phyloP scores from a whole-genome alignment of 2,113 vertebrate species.

The Archilochus colubris region DNA sequence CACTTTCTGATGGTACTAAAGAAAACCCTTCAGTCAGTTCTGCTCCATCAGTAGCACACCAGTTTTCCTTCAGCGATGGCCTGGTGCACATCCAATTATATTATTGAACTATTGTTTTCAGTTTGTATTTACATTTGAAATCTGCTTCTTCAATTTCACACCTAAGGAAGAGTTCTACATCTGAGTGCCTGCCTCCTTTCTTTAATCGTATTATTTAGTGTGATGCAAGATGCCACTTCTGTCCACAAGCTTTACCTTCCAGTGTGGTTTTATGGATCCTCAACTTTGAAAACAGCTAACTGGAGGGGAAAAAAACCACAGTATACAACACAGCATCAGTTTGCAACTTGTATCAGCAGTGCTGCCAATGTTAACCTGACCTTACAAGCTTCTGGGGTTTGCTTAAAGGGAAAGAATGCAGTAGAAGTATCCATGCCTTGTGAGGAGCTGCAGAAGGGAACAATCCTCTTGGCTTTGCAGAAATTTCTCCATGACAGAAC shows the following conservation, averaged over 20 bases:
- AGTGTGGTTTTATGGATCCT: not conserved
- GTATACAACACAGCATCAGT: not conserved
- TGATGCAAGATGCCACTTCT: not conserved
- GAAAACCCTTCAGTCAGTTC: not conserved
- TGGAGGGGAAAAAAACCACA: not conserved
- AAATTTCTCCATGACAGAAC: not conserved
- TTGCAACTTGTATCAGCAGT: not conserved
- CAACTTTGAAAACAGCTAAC: not conserved
- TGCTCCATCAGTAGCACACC: not conserved
- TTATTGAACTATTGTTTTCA: not conserved
- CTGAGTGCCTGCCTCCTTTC: not conserved
- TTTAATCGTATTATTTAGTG: not conserved
- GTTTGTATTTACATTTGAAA: not conserved
- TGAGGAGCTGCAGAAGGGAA: not conserved
- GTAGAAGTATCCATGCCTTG: not conserved
- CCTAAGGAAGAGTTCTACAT: not conserved
- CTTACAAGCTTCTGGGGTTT: not conserved
- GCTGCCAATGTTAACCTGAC: accelerated
- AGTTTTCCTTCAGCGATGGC: not conserved
- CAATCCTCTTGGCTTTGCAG: accelerated
- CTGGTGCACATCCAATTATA: not conserved
- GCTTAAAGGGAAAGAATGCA: not conserved
- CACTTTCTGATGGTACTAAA: not conserved
- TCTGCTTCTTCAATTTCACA: not conserved
- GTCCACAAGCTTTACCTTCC: not conserved